Base-by-base conservation (phyloP, 2,113 vertebrate species). In the Mirza zaza region DNA sequence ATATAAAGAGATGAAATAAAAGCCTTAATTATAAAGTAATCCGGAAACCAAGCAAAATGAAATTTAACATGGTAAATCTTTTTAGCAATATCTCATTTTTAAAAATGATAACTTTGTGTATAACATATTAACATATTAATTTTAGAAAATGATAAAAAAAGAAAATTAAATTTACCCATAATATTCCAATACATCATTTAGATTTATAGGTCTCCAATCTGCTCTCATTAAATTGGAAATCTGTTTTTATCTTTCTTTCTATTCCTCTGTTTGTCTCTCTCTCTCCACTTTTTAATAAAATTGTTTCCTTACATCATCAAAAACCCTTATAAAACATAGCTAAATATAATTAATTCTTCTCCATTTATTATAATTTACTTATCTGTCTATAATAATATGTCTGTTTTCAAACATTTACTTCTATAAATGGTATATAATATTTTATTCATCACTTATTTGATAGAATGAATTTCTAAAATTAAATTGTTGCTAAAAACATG, bases 41-140 rank as follows among this genome's bases (percentile, higher is more conserved):
- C n/a, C 13, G 93, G 13, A 93, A 87, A 76, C 20, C 27, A 83
- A 97, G 57, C 36, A 96, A 95, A 94, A 63, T 81, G 18, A 57
- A 84, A 45, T 63, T 63, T 4, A n/a, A 70, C 2, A n/a, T 68
- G 32, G 5, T 3, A 79, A 80, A 68, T 59, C 6, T 94, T 20
- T 85, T 89, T 61, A 36, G 15, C 1, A 27, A 3, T 59, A 29
- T 59, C 34, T 92, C 27, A 84, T 57, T 76, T 95, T 71, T 36
- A 61, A 7, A 84, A 94, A 63, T 61, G 52, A 81, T 39, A 91
- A 82, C 2, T 75, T 76, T 71, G 8, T 65, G 18, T 52, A 23
- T 87, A 39, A 90, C 57, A 1, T 67, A n/a, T 67, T n/a, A n/a
- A 65, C 0, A 80, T 57, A 85, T 63, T 75, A 6, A 84, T 83